Evolutionary conservation across 2,888 invertebrate genomes (phyloP).

Genomic region (Ferrisia virgata): DNA sequence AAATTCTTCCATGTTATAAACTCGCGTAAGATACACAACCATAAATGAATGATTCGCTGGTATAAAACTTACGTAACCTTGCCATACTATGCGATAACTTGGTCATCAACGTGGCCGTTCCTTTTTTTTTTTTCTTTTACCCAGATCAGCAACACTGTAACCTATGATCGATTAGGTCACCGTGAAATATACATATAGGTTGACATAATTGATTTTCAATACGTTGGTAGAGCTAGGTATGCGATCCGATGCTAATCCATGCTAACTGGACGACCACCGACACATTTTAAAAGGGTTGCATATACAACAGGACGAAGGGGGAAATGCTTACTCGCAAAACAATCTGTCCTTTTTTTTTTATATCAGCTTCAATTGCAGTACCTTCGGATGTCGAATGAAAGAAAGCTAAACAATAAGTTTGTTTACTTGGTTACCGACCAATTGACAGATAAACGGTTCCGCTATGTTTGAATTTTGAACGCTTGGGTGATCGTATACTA

Average conservation of each 20-base stretch:
- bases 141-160: background rate
- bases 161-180: background rate
- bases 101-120: background rate
- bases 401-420: conserved; percentile 2
- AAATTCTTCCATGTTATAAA: background rate
- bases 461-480: conserved; percentile 12
- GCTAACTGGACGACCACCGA: background rate
- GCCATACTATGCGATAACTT: background rate
- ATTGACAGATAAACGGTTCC: conserved; percentile 25
- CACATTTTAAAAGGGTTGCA: too few species aligned
- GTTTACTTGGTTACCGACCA: background rate
- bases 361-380: too few species aligned
- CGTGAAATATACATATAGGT: too few species aligned
- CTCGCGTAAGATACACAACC: background rate
- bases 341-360: background rate
- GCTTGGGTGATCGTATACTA: conserved; percentile 7
- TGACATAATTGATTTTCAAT: too few species aligned
- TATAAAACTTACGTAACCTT: background rate
- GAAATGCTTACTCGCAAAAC: too few species aligned
- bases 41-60: background rate
- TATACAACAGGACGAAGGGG: too few species aligned
- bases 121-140: background rate
- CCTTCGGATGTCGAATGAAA: background rate
- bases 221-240: too few species aligned
- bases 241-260: too few species aligned